Evolutionary conservation across 2,113 vertebrate species (phyloP), one percentile per base, ranked within the genome.

Genomic region (Podiceps cristatus): DNA sequence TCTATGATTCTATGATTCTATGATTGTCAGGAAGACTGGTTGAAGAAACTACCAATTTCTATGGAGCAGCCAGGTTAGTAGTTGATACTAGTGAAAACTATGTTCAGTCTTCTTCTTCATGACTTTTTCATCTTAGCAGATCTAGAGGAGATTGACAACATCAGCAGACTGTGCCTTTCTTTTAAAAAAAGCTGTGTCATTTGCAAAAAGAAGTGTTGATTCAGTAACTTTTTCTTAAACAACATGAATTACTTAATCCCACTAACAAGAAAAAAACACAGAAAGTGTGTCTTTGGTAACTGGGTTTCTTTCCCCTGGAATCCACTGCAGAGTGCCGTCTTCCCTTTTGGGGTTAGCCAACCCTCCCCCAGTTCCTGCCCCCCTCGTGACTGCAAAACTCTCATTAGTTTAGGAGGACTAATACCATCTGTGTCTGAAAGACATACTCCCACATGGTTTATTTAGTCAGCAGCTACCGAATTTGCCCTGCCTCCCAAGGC

Each of bases 361-460:
- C 13, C 58, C 69, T 91, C 60, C 59, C 16, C 24, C 69, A 66
- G 66, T 87, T 96, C 86, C 75, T 77, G 72, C 86, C 27, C 76
- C 52, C 66, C 84, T 84, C 2, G 2, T 80, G 62, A 89, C 13
- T 89, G 77, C 66, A 60, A 87, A 89, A 37, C 40, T 94, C 49
- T 86, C 69, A 89, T 93, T 94, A 89, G 56, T 52, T 96, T 84
- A 81, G 91, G 88, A 96, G 86, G 89, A 90, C 91, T 96, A 96
- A 64, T 89, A 79, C 86, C 86, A 94, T 96, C 93, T 92, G 93
- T 88, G 67, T 77, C 90, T 97, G 95, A 89, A 93, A 74, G 91
- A 82, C 83, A 78, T 45, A 96, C 94, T 87, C 95, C 94, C 72
- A 96, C 83, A 5, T 31, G 55, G 71, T 88, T 81, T 91, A 85